These are phyloP conservation scores for Cryptophagus acutangulus DNA, from an alignment of 2,888 invertebrate species.

Conservation along the genomic window DNA sequence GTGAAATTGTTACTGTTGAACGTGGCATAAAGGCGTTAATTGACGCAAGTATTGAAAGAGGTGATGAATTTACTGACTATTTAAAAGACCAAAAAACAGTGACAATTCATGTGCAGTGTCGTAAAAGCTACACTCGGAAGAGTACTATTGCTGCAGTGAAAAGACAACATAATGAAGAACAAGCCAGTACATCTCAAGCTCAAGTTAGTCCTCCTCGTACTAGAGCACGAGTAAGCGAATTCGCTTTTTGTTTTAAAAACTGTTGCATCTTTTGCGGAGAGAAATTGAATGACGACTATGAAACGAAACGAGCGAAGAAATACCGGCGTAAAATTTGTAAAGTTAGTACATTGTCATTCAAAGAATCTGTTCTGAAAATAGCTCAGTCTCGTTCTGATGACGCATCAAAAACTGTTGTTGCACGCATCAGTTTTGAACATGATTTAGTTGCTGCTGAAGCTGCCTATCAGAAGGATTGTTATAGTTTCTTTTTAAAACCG, in stretches of 20 bases:
- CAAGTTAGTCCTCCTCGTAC: slow-evolving; percentile 32
- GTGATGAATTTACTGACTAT: slow-evolving; percentile 14
- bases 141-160: slow-evolving; percentile 32
- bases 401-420: slow-evolving; percentile 34
- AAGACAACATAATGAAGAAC: slow-evolving; percentile 34
- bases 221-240: slow-evolving; percentile 32
- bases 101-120: slow-evolving; percentile 30
- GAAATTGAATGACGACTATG: slow-evolving; percentile 35
- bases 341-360: slow-evolving; percentile 29
- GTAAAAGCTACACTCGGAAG: slow-evolving; percentile 30
- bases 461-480: slow-evolving; percentile 38
- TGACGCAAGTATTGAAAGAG: slow-evolving; percentile 12
- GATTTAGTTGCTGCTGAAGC: slow-evolving; percentile 35
- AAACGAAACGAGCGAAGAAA: slow-evolving; percentile 33
- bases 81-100: slow-evolving; percentile 15
- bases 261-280: slow-evolving; percentile 39
- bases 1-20: slow-evolving; percentile 12
- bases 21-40: slow-evolving; percentile 11
- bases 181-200: slow-evolving; percentile 34
- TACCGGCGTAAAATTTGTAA: slow-evolving; percentile 29
- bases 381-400: slow-evolving; percentile 26
- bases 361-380: slow-evolving; percentile 25
- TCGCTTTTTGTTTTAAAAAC: slow-evolving; percentile 34
- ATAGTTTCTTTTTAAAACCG: slow-evolving; percentile 33
- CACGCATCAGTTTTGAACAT: slow-evolving; percentile 27